A percentile compares a stretch with the other conserved stretches of the same genome.
These are phyloP conservation scores for Machimus rusticus DNA, from an alignment of 2,888 invertebrate species.

Conservation along the genomic window DNA sequence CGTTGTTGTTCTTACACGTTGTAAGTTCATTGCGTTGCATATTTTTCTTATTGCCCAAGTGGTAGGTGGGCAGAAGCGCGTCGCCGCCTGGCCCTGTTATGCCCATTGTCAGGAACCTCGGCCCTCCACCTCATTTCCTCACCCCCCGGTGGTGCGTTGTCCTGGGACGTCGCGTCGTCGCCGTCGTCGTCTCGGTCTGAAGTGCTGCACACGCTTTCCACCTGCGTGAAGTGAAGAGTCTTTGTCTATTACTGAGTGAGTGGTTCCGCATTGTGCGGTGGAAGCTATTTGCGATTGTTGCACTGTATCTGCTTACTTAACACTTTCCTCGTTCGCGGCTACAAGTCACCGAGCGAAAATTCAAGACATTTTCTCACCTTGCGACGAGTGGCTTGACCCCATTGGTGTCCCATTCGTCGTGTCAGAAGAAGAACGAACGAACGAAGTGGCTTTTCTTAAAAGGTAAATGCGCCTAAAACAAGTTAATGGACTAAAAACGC, in stretches of 20 bases:
- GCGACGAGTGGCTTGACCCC: neutral
- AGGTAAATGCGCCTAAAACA: neutral
- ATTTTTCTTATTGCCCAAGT: slow-evolving; percentile 12
- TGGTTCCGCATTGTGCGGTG: slow-evolving; percentile 9
- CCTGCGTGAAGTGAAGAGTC: slow-evolving; percentile 5
- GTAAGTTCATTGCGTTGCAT: slow-evolving; percentile 29
- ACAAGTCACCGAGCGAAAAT: neutral
- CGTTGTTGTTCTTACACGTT: slow-evolving; percentile 1
- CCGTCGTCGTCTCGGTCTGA: neutral
- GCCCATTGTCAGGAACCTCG: neutral
- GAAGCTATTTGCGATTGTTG: neutral
- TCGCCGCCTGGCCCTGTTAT: neutral
- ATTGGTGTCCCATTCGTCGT: neutral
- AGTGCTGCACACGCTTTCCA: neutral
- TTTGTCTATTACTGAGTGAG: slow-evolving; percentile 10
- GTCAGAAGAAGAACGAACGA: neutral
- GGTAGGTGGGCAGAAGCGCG: neutral
- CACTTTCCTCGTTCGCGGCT: neutral
- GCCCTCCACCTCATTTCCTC: neutral
- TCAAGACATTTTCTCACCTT: slow-evolving; percentile 1
- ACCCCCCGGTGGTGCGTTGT: neutral
- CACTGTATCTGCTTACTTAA: slow-evolving; percentile 5
- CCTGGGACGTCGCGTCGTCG: neutral
- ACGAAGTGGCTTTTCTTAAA: neutral
- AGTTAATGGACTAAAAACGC: neutral